Conservation (phyloP, 2,113 vertebrate species). For the Turdus rufiventris region DNA sequence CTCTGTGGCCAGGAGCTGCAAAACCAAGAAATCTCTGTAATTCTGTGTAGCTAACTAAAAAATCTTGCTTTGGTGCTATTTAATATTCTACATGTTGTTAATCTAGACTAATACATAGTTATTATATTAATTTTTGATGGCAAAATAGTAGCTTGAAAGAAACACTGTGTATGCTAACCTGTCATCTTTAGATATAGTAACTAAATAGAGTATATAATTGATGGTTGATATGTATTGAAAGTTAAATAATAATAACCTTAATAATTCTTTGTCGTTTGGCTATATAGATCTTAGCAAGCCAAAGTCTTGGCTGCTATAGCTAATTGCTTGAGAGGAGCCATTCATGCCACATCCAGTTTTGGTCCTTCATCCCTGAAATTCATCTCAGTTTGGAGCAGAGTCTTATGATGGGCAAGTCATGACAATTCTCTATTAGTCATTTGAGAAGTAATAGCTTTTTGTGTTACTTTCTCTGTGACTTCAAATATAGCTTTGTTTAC, state of each 20-base stretch:
- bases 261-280: not conserved
- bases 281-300: not conserved
- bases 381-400: not conserved
- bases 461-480: not conserved
- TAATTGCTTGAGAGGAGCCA: not conserved
- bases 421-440: not conserved
- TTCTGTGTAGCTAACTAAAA: not conserved
- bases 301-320: not conserved
- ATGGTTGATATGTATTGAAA: constrained; percentile 2
- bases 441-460: not conserved
- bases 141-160: constrained; percentile 37
- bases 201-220: constrained; percentile 8
- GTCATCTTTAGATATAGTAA: not conserved
- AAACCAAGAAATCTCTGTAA: not conserved
- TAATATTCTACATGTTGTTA: not conserved
- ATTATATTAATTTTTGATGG: constrained; percentile 42
- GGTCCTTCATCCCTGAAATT: not conserved
- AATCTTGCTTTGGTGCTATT: not conserved
- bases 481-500: not conserved
- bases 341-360: not conserved
- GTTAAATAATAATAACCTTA: not conserved
- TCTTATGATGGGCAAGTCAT: not conserved
- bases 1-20: not conserved
- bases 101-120: not conserved
- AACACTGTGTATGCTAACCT: constrained; percentile 1